Base-by-base conservation (phyloP, 2,797 vertebrate genomes). In the Alectoris magna region DNA sequence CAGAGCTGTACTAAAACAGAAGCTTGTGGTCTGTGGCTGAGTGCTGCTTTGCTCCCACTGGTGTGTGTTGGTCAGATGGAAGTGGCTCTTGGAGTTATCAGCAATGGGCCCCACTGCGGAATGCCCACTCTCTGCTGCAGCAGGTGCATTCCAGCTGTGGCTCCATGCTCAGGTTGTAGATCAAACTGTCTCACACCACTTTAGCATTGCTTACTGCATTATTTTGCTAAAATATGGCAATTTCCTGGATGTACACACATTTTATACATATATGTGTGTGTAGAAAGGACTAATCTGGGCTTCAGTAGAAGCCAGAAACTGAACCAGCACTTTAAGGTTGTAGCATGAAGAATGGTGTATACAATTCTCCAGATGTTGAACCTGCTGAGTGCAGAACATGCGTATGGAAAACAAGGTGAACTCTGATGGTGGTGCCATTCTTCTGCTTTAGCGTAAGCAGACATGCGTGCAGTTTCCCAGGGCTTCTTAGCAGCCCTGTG, bases 401-500 rank as follows among this genome's bases (percentile, higher is more conserved):
- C 76, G 18, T 82, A 67, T 96, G 85, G 83, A 93, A 88, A 96
- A 95, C 94, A 94, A 95, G 96, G 56, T 72, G 49, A 85, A 39
- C 55, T 87, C 14, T 16, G 8, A 29, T 51, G 53, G 84, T 97
- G 88, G 53, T 88, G 72, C 83, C 89, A 58, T n/a, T 92, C 88
- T n/a, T 92, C 88, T 90, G 90, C 14, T 87, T 92, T 58, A 36
- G 8, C 66, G 11, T 66, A 36, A 82, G 17, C 36, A 66, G 43
- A 62, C 23, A n/a, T 0, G 0, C 11, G 1, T 70, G 39, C 21
- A 4, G 6, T 49, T 75, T 78, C 69, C n/a, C 18, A 85, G 59
- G 56, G 12, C 23, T 79, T 76, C 48, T 14, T 24, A 26, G 48
- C 24, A 26, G 24, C 24, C 24, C 24, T 26, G 48, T 49, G 48